A percentile compares a stretch with the other conserved stretches of the same genome.
phyloP scores from a whole-genome alignment of 2,797 vertebrate species.

The Myotis findleyi region DNA sequence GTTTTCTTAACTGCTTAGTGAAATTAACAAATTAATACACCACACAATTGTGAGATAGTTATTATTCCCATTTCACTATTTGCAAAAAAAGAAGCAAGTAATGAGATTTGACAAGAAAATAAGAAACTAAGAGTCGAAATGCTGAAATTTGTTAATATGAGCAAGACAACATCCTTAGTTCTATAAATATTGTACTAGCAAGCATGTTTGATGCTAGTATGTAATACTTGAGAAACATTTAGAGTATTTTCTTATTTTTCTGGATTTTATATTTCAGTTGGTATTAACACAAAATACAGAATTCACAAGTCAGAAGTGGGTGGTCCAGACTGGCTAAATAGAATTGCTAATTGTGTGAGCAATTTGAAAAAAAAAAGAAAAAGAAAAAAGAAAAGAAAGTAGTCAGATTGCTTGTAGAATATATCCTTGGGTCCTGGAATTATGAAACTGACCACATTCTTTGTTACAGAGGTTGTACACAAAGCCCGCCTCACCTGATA shows the following conservation, averaged over 20 bases:
- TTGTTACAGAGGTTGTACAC: neutral
- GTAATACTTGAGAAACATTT: neutral
- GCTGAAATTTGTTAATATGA: neutral
- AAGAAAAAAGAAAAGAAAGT: neutral
- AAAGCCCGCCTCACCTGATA: neutral
- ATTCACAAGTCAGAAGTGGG: neutral
- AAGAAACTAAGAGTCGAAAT: conserved; percentile 40
- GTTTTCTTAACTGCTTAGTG: conserved; percentile 41
- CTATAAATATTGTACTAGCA: neutral
- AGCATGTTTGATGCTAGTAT: neutral
- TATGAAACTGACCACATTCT: neutral
- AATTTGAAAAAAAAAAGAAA: neutral
- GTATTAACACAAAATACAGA: neutral
- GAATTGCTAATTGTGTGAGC: neutral
- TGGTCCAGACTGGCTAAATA: neutral
- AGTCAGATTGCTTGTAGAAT: neutral
- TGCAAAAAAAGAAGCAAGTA: conserved; percentile 14
- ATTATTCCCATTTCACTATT: conserved; percentile 63
- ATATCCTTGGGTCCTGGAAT: no score
- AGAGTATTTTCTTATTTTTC: neutral
- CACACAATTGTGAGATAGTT: neutral
- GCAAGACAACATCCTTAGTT: neutral
- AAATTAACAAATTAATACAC: conserved; percentile 72
- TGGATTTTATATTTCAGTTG: neutral
- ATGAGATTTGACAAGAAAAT: conserved; percentile 29